These are phyloP conservation scores for Punctoribates punctum DNA, from an alignment of 2,888 invertebrate species.

Conservation along the genomic window DNA sequence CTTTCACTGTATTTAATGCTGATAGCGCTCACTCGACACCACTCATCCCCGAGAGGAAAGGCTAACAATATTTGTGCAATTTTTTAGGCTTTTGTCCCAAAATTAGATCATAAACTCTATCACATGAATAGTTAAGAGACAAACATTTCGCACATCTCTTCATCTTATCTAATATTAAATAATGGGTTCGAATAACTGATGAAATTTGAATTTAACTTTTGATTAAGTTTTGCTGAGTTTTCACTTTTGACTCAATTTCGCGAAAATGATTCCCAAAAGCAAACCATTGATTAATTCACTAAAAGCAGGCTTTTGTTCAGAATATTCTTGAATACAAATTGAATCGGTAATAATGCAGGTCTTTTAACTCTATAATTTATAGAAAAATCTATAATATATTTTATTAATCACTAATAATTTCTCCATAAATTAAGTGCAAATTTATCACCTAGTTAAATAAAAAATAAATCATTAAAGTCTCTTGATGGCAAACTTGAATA, in stretches of 20 bases:
- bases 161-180: not conserved
- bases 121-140: no score
- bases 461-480: no score
- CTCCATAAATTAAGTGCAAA: no score
- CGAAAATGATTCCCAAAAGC: constrained; percentile 24
- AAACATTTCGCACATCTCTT: no score
- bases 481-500: no score
- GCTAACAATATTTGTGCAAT: not conserved
- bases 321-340: not conserved
- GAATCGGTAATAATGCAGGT: not conserved
- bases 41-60: no score
- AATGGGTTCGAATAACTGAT: not conserved
- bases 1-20: no score
- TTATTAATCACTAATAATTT: no score
- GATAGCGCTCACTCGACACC: no score
- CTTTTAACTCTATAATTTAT: not conserved
- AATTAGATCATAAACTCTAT: not conserved
- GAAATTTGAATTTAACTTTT: not conserved
- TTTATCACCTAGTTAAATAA: no score
- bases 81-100: not conserved
- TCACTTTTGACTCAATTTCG: constrained; percentile 1
- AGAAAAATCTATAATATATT: no score
- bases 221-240: not conserved
- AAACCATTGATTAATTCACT: constrained; percentile 5
- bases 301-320: not conserved